Evolutionary conservation across 2,888 invertebrate genomes (phyloP).

Genomic region (Leuctra nigra): DNA sequence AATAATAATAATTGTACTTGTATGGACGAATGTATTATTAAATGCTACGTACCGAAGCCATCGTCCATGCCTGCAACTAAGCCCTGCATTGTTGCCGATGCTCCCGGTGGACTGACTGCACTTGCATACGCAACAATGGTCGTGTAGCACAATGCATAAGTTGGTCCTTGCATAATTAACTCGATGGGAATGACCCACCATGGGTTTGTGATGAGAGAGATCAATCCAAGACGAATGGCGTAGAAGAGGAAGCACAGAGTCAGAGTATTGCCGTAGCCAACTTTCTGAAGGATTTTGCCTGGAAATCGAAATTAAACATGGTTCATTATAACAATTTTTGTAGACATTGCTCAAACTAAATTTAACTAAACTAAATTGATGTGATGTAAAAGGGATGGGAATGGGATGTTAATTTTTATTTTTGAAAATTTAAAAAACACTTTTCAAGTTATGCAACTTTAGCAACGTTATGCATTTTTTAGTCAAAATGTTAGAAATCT

Average conservation of each 20-base stretch:
- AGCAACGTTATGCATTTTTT: too few relatives aligned
- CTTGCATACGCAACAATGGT: constrained; percentile 67
- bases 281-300: constrained; percentile 71
- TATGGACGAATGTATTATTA: neutral
- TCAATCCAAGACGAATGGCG: constrained; percentile 62
- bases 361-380: too few relatives aligned
- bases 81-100: constrained; percentile 79
- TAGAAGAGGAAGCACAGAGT: constrained; percentile 73
- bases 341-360: too few relatives aligned
- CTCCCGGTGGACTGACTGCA: constrained; percentile 59
- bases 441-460: too few relatives aligned
- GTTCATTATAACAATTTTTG: too few relatives aligned
- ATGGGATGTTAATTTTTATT: too few relatives aligned
- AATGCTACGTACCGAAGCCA: constrained; percentile 59
- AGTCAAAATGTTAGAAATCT: too few relatives aligned
- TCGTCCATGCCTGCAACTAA: constrained; percentile 86
- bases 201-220: constrained; percentile 69
- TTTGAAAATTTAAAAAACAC: too few relatives aligned
- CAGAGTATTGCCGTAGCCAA: constrained; percentile 71
- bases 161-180: constrained; percentile 74
- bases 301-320: too few relatives aligned
- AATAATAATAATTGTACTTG: constrained; percentile 1
- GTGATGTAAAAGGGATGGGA: too few relatives aligned
- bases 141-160: constrained; percentile 79
- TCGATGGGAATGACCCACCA: constrained; percentile 81